Percentiles rank a stretch among this genome's conserved stretches.
These are phyloP conservation scores for Meriones unguiculatus DNA, from an alignment of 2,113 vertebrate genomes.

Conservation along the genomic window DNA sequence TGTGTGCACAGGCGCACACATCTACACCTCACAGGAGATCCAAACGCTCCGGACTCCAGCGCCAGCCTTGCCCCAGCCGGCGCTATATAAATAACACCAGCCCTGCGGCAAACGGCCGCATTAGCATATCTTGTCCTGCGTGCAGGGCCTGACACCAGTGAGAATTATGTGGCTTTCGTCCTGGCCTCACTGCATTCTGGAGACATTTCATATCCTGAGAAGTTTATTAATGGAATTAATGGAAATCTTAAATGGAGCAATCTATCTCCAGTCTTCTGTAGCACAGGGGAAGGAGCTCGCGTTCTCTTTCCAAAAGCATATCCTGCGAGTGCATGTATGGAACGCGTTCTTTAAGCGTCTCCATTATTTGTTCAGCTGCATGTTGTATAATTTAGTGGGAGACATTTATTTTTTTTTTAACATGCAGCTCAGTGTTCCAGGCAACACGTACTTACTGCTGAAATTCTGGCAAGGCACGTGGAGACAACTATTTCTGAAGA, in stretches of 20 bases:
- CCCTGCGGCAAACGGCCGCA: conserved; percentile 67
- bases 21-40: background rate
- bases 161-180: conserved; percentile 9
- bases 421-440: background rate
- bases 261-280: background rate
- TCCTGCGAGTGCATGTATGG: background rate
- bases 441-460: background rate
- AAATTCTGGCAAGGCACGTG: background rate
- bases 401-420: background rate
- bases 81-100: conserved; percentile 55
- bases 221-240: conserved; percentile 69
- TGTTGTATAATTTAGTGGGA: background rate
- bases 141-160: background rate
- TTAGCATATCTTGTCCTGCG: conserved; percentile 42
- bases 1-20: conserved; percentile 55
- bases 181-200: background rate
- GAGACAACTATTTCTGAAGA: conserved; percentile 27
- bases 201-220: conserved; percentile 57
- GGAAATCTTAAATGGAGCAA: conserved; percentile 11
- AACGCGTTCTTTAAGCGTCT: background rate
- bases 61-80: conserved; percentile 38
- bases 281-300: background rate
- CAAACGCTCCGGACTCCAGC: background rate
- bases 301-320: conserved; percentile 11
- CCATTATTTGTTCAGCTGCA: background rate